Conservation (phyloP, 2,113 vertebrate genomes). For the Onychostruthus taczanowskii region DNA sequence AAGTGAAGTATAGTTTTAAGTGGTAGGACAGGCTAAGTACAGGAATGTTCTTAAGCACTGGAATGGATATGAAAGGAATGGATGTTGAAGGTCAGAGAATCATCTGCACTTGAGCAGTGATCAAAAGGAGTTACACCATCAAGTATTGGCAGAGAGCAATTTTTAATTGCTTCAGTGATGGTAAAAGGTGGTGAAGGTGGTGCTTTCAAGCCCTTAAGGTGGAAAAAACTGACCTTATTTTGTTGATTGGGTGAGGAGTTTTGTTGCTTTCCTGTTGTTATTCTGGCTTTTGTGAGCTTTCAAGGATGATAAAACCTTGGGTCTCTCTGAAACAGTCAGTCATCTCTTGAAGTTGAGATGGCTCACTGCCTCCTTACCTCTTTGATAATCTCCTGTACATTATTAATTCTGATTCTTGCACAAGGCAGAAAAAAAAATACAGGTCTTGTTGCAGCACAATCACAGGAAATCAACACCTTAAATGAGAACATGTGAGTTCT, state of each 20-base stretch:
- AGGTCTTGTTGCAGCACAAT: background rate
- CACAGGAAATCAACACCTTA: background rate
- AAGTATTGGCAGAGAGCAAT: background rate
- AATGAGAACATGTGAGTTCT: background rate
- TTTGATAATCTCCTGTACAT: background rate
- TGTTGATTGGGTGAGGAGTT: background rate
- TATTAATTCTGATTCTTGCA: background rate
- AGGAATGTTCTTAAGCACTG: slow-evolving; percentile 9
- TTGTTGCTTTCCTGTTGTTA: background rate
- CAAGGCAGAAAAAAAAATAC: background rate
- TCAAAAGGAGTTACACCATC: slow-evolving; percentile 26
- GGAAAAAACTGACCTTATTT: background rate
- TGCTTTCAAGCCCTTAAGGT: background rate
- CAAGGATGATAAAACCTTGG: background rate
- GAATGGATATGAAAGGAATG: slow-evolving; percentile 2
- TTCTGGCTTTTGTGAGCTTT: background rate
- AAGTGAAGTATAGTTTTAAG: slow-evolving; percentile 19
- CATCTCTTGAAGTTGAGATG: background rate
- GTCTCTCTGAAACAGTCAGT: background rate
- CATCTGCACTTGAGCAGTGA: background rate
- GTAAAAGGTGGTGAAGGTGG: background rate
- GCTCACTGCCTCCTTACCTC: background rate
- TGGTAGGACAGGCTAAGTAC: slow-evolving; percentile 45
- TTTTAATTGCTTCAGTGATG: slow-evolving; percentile 46
- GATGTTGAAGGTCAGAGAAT: slow-evolving; percentile 35